phyloP scores from a whole-genome alignment of 2,113 vertebrate species.

The Aptenodytes forsteri region DNA sequence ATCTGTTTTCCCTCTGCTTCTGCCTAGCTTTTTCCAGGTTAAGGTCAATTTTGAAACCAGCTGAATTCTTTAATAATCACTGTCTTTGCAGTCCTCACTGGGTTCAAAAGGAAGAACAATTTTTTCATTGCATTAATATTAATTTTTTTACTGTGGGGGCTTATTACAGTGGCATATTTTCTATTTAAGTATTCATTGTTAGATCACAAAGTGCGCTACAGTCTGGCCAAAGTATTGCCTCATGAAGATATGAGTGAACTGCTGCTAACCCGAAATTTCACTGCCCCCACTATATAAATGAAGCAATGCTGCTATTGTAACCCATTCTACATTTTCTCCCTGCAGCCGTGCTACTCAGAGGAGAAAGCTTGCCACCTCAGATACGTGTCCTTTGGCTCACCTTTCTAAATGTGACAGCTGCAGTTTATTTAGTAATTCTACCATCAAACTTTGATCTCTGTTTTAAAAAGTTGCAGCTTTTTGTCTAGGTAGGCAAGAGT shows the following conservation, averaged over 20 bases:
- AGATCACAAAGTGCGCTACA: not conserved
- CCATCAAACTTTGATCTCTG: not conserved
- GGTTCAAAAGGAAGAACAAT: constrained; percentile 54
- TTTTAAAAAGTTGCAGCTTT: not conserved
- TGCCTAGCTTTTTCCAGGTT: constrained; percentile 57
- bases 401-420: constrained; percentile 7
- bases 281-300: not conserved
- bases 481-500: not conserved
- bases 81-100: constrained; percentile 34
- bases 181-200: constrained; percentile 65
- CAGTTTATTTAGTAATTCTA: constrained; percentile 16
- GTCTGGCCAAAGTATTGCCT: constrained; percentile 1
- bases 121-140: constrained; percentile 70
- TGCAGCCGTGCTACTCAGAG: not conserved
- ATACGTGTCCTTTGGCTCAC: constrained; percentile 25
- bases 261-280: not conserved
- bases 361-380: not conserved
- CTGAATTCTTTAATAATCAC: constrained; percentile 35
- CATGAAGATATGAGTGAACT: not conserved
- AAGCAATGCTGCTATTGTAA: not conserved
- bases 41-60: constrained; percentile 62
- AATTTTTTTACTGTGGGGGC: constrained; percentile 60
- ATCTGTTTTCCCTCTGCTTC: constrained; percentile 43
- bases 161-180: constrained; percentile 49
- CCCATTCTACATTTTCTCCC: not conserved